phyloP scores from a whole-genome alignment of 2,888 invertebrate genomes.

The Drosophila fungiperda region DNA sequence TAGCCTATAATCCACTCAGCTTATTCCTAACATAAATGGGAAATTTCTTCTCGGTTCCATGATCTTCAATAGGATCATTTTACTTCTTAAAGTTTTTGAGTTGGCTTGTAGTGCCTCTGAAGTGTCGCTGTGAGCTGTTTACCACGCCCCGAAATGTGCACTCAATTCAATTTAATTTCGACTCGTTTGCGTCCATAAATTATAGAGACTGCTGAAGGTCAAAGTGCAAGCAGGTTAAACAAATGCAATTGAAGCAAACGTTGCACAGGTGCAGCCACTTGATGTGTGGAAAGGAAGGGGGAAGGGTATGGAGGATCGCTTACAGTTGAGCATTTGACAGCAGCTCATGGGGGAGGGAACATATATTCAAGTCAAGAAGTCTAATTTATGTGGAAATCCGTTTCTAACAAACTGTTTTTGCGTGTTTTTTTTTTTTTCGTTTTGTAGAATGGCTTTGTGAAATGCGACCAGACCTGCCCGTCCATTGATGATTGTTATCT shows the following conservation, averaged over 20 bases:
- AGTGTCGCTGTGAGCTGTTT: slow-evolving; percentile 17
- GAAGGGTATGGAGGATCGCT: background rate
- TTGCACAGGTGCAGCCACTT: slow-evolving; percentile 44
- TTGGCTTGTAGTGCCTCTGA: slow-evolving; percentile 27
- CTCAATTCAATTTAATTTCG: slow-evolving; percentile 59
- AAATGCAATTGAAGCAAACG: slow-evolving; percentile 41
- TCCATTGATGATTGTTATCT: slow-evolving; percentile 94
- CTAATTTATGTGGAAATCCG: slow-evolving; percentile 28
- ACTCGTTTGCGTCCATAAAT: slow-evolving; percentile 57
- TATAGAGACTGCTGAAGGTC: slow-evolving; percentile 52
- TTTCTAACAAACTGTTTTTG: slow-evolving; percentile 16
- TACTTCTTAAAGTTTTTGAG: background rate
- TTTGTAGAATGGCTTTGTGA: slow-evolving; percentile 94
- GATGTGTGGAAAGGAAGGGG: background rate
- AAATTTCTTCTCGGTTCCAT: background rate
- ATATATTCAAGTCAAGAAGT: background rate
- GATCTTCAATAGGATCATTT: background rate
- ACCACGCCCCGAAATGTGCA: slow-evolving; percentile 58
- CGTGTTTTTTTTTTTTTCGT: background rate
- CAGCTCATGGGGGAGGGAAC: slow-evolving; percentile 40
- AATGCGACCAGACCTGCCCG: slow-evolving; percentile 93
- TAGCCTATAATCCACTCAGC: slow-evolving; percentile 1
- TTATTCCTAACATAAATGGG: background rate
- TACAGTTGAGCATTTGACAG: slow-evolving; percentile 34
- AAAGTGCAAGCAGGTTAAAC: slow-evolving; percentile 48